Evolutionary conservation across 2,797 vertebrate genomes (phyloP), one percentile per base, ranked within the genome.

Genomic region (Linurgus olivaceus): DNA sequence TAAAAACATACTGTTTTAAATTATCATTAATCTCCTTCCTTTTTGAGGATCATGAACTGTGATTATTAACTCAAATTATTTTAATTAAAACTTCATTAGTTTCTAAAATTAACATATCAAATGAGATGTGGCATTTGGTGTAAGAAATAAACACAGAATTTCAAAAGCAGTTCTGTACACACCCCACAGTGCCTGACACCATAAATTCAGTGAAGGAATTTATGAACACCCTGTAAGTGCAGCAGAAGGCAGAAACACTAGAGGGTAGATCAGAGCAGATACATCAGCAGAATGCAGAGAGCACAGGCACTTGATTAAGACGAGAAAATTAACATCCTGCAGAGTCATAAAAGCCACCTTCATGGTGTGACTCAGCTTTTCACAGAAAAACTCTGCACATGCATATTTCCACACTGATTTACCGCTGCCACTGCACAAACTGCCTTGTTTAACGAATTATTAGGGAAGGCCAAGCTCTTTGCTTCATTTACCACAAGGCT

Each of bases 21-120:
- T 94, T 81, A 52, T 33, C 45, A 72, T 96, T 92, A 67, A 58
- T 94, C 87, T 85, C 82, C 89, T 83, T 88, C 75, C 77, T 86
- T 96, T 96, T 86, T 77, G 80, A 81, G 75, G 55, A 55, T 80
- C 71, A 35, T 61, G 73, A 94, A 93, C 89, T 95, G 90, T 96
- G 88, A 89, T 97, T 91, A 97, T 91, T 88, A 97, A 88, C 77
- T 94, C 61, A 88, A 96, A 96, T 96, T 68, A 97, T 94, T 97
- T 96, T 95, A 96, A 94, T 97, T 96, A 97, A 94, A 98, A 79
- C 61, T 82, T 89, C 73, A 90, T 95, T 96, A 96, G 75, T 61
- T 95, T 94, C 93, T 80, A 76, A 97, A 97, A 97, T 98, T 96
- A 97, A 48, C 92, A 85, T 93, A 93, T 90, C 86, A 96, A 95